Evolutionary conservation across 2,888 invertebrate species (phyloP).

Genomic region (Palloptera scutellata): DNA sequence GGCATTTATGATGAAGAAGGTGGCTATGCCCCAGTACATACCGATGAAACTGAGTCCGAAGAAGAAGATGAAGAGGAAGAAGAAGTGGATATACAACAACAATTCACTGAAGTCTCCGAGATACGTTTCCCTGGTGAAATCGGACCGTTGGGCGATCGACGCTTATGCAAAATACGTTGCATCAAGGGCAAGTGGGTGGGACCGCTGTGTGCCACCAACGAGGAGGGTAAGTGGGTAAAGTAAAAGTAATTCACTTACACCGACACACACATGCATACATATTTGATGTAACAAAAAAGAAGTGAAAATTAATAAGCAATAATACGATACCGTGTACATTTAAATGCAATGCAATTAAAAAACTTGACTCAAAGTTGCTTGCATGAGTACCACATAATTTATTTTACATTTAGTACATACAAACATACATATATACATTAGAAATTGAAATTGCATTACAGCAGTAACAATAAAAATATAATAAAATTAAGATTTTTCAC

Average conservation of each 20-base stretch:
- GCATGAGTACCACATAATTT: slow-evolving; percentile 6
- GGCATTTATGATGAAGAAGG: slow-evolving; percentile 62
- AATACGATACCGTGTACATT: background rate
- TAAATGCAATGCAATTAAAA: no score
- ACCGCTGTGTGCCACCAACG: slow-evolving; percentile 76
- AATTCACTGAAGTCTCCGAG: slow-evolving; percentile 64
- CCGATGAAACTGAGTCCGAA: slow-evolving; percentile 60
- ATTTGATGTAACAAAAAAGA: background rate
- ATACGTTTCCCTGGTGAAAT: slow-evolving; percentile 77
- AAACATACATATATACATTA: slow-evolving; percentile 1
- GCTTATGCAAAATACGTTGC: slow-evolving; percentile 85
- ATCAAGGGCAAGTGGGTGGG: slow-evolving; percentile 87
- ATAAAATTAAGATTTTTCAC: slow-evolving; percentile 27
- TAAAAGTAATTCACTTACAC: slow-evolving; percentile 6
- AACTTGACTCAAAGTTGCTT: no score
- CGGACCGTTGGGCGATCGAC: slow-evolving; percentile 75
- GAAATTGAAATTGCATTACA: background rate
- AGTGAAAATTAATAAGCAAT: slow-evolving; percentile 7
- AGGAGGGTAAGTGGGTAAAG: slow-evolving; percentile 71
- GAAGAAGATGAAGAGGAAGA: slow-evolving; percentile 62
- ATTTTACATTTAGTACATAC: background rate
- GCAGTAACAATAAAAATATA: slow-evolving; percentile 31
- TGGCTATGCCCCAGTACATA: slow-evolving; percentile 59
- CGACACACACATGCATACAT: background rate
- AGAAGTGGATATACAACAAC: slow-evolving; percentile 60